Evolutionary conservation across 2,113 vertebrate species (phyloP).

Genomic region (Ellobius talpinus): DNA sequence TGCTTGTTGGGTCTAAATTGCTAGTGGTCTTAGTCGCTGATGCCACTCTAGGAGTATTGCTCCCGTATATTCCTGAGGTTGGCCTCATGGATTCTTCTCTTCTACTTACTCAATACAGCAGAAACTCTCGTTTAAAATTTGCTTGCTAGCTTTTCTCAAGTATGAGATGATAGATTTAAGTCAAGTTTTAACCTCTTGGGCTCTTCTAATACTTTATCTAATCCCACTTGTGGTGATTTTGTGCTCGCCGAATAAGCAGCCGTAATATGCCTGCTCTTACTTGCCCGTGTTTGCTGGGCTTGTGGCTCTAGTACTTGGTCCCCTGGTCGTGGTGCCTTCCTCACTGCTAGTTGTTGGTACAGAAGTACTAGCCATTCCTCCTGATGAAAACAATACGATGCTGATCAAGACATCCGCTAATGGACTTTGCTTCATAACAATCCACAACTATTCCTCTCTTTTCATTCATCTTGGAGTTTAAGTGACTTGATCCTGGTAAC

Average conservation of each 20-base stretch:
- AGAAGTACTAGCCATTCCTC: background rate
- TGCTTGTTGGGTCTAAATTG: background rate
- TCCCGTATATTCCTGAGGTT: background rate
- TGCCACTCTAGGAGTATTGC: background rate
- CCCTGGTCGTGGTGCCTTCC: background rate
- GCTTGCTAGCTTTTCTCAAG: background rate
- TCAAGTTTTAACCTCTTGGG: background rate
- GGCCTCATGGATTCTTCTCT: background rate
- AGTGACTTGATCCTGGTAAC: background rate
- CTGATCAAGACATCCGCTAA: background rate
- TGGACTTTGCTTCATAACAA: background rate
- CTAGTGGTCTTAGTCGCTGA: background rate
- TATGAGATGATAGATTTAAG: background rate
- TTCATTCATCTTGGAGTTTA: background rate
- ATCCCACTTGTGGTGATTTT: background rate
- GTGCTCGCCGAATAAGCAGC: no score
- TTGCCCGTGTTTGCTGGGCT: background rate
- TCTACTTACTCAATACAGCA: background rate
- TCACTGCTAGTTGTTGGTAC: background rate
- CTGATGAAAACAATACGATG: background rate
- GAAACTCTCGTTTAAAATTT: background rate
- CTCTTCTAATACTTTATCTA: background rate
- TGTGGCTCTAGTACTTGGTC: background rate
- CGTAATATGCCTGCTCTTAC: no score
- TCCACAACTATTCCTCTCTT: background rate